Percentiles rank a stretch among this genome's conserved stretches.
Evolutionary conservation across 1,140 invertebrate genomes (phyloP).

Genomic region (Chironomus tepperi): DNA sequence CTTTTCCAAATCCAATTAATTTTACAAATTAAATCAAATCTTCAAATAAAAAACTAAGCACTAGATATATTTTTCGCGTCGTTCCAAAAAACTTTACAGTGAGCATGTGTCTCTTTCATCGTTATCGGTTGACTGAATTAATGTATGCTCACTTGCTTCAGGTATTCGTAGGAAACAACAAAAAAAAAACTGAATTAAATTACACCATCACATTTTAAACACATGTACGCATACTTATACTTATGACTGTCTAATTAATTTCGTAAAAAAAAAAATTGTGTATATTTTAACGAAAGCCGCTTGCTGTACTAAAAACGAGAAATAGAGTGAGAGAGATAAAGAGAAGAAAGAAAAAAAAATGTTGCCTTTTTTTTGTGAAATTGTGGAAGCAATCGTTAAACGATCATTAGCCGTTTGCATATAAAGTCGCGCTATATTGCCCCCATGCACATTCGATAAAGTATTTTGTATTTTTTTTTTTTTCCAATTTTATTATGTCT

Average conservation of each 20-base stretch:
- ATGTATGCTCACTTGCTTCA: not conserved
- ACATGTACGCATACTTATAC: not conserved
- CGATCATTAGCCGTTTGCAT: slow-evolving; percentile 11
- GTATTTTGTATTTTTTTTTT: not conserved
- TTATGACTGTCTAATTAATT: slow-evolving; percentile 6
- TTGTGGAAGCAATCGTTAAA: slow-evolving; percentile 8
- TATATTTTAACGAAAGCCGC: slow-evolving; percentile 12
- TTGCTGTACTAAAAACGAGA: slow-evolving; percentile 8
- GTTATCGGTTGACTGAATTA: slow-evolving; percentile 12
- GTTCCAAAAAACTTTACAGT: too few relatives aligned
- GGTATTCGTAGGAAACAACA: not conserved
- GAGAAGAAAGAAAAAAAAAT: not conserved
- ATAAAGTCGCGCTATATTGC: slow-evolving; percentile 2
- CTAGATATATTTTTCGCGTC: too few relatives aligned
- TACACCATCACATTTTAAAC: not conserved
- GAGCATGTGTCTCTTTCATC: not conserved
- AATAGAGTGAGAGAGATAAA: not conserved
- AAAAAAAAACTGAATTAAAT: not conserved
- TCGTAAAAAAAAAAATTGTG: not conserved
- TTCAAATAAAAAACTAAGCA: too few relatives aligned
- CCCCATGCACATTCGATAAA: not conserved
- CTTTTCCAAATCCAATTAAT: too few relatives aligned
- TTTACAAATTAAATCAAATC: too few relatives aligned
- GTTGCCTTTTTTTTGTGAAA: not conserved
- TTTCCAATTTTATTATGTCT: not conserved